Base-by-base conservation (phyloP, 2,113 vertebrate genomes). In the Daphoenositta chrysoptera region DNA sequence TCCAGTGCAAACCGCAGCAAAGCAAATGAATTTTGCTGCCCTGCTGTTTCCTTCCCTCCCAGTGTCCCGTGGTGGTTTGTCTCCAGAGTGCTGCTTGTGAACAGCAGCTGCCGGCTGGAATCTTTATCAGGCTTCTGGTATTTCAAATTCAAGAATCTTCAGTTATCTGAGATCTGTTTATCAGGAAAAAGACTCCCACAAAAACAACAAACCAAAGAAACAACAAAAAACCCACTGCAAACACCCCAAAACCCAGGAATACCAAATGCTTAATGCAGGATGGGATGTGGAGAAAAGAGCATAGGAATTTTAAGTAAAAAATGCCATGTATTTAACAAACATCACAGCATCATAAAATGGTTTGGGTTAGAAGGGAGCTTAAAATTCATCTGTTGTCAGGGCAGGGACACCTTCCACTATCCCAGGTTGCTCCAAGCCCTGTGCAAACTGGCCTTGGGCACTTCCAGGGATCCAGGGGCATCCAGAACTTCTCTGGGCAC, bases 61-160 rank as follows among this genome's bases (percentile, higher is more conserved):
- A 7, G 47, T 76, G n/a, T 66, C 91, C 85, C 3, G 2, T 39
- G 84, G 60, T 88, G 96, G 51, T 72, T 77, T 87, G 75, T 89
- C 97, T 96, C 97, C 61, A 56, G 91, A 93, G 96, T 85, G 64
- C 81, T 10, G n/a, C 81, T 95, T 86, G 72, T 47, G 13, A 91
- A 58, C 92, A 96, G 95, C 96, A 98, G 96, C 97, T 98, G 97
- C 94, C 96, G 93, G 83, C 93, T 96, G 96, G 27, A 96, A 91
- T 87, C 97, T 96, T 97, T 92, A 96, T 95, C 91, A 94, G 90
- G 90, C 77, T 82, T 96, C 93, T 93, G 83, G 78, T 97, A 68
- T 94, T 97, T 97, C 89, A 94, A 95, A 94, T 93, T 94, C 21
- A 48, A 93, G 77, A 57, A 81, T 97, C 85, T 94, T 96, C 85